A percentile compares a stretch with the other conserved stretches of the same genome.
These are phyloP conservation scores for Ophion ventricosus DNA, from an alignment of 2,888 invertebrate species.

Conservation along the genomic window DNA sequence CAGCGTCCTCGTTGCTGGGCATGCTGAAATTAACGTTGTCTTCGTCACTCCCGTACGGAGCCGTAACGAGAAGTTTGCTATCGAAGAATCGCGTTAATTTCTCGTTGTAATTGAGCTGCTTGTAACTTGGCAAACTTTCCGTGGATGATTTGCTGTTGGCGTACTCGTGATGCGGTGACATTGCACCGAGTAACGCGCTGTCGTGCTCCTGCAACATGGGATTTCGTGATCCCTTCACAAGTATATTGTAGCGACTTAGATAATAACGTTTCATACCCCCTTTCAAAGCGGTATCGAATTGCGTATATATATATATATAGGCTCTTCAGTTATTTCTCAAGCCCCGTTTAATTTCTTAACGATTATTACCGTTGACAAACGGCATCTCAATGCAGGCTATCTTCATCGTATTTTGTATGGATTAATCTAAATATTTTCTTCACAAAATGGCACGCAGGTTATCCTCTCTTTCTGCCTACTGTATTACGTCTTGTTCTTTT, in stretches of 20 bases:
- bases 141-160: conserved; percentile 91
- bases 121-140: conserved; percentile 92
- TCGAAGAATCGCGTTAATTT: conserved; percentile 88
- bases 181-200: conserved; percentile 92
- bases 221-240: conserved; percentile 81
- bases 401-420: background rate
- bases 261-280: conserved; percentile 12
- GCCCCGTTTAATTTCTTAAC: conserved; percentile 21
- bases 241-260: conserved; percentile 76
- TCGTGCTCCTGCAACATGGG: conserved; percentile 88
- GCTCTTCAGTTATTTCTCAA: conserved; percentile 8
- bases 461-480: background rate
- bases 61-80: conserved; percentile 73
- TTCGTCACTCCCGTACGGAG: conserved; percentile 75
- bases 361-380: conserved; percentile 27
- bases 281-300: conserved; percentile 12
- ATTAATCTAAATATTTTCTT: conserved; percentile 16
- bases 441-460: background rate
- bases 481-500: conserved; percentile 8
- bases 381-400: background rate
- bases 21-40: conserved; percentile 73
- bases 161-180: conserved; percentile 93
- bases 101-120: conserved; percentile 93
- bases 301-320: conserved; percentile 5
- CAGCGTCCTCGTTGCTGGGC: conserved; percentile 74